phyloP scores from a whole-genome alignment of 2,797 vertebrate genomes.

The Cephalopachus bancanus region DNA sequence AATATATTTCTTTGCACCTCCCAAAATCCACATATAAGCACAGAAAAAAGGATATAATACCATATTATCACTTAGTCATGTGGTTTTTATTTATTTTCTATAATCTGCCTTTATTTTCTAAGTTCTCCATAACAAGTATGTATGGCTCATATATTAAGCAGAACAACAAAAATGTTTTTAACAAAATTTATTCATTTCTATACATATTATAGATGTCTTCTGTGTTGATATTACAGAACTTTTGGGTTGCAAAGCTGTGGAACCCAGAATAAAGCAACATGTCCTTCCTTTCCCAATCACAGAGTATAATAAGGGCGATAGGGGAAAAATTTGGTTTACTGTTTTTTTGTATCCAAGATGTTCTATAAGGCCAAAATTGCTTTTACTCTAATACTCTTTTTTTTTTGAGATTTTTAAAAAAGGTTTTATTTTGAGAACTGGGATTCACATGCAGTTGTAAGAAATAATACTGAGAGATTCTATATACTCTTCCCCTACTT shows the following conservation, averaged over 20 bases:
- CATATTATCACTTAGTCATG: background rate
- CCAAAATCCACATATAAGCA: background rate
- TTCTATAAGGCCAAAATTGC: background rate
- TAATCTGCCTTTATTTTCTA: constrained; percentile 20
- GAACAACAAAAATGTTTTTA: background rate
- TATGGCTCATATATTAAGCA: constrained; percentile 2
- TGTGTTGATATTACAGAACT: background rate
- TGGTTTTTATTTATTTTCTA: constrained; percentile 14
- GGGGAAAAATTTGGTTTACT: background rate
- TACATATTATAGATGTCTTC: background rate
- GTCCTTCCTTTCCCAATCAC: background rate
- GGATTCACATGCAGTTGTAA: background rate
- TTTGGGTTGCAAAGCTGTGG: background rate
- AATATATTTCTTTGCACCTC: background rate
- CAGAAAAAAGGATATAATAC: background rate
- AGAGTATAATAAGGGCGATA: background rate
- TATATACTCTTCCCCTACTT: background rate
- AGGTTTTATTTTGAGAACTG: background rate
- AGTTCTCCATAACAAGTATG: background rate
- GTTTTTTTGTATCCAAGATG: background rate
- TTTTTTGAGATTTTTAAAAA: background rate
- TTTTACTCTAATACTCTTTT: background rate
- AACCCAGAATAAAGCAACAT: background rate
- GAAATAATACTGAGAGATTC: background rate
- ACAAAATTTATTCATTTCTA: background rate